phyloP scores from a whole-genome alignment of 2,113 vertebrate genomes.

The Pterocles orientalis region DNA sequence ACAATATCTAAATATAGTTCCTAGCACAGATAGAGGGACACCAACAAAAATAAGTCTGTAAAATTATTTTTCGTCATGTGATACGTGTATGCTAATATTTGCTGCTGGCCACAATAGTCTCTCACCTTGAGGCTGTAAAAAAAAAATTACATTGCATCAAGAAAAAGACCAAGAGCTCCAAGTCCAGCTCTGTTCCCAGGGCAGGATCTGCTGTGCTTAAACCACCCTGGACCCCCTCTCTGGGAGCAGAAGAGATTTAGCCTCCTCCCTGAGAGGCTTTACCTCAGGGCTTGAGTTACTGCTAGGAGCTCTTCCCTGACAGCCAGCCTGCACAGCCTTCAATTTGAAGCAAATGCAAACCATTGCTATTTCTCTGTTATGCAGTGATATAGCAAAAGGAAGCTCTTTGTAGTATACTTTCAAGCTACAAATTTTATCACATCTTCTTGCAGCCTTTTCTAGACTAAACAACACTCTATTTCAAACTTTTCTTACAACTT shows the following conservation, averaged over 20 bases:
- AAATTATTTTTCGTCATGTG: conserved; percentile 12
- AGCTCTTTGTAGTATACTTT: neutral
- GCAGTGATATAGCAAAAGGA: neutral
- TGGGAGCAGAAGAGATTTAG: neutral
- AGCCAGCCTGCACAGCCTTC: neutral
- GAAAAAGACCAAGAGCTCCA: neutral
- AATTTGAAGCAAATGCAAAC: neutral
- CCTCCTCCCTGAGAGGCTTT: neutral
- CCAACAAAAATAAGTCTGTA: neutral
- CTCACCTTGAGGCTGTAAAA: neutral
- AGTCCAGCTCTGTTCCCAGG: neutral
- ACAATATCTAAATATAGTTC: conserved; percentile 7
- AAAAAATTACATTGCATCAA: neutral
- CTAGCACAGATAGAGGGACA: neutral
- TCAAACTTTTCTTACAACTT: neutral
- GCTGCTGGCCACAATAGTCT: neutral
- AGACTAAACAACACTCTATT: neutral
- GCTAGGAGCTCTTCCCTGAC: neutral
- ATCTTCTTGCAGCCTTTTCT: neutral
- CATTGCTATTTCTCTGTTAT: neutral
- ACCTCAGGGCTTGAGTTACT: neutral
- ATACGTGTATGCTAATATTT: neutral
- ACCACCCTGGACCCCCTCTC: neutral
- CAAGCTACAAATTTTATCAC: neutral
- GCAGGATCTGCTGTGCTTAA: neutral